These are phyloP conservation scores for Eurystomus glaucurus DNA, from an alignment of 2,797 vertebrate genomes.

Conservation along the genomic window DNA sequence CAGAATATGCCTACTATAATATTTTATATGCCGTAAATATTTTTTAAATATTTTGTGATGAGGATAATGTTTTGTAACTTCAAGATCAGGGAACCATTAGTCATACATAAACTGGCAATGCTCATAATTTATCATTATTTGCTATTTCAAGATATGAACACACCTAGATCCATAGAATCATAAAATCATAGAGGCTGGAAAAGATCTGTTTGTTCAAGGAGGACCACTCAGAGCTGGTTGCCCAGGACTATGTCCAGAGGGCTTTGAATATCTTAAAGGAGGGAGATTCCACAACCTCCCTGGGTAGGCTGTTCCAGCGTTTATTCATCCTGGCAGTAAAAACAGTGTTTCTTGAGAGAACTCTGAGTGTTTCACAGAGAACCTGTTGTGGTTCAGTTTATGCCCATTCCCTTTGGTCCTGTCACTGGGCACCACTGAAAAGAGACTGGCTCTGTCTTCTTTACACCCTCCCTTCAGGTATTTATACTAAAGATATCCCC, in stretches of 20 bases:
- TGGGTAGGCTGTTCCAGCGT: background rate
- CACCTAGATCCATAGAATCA: background rate
- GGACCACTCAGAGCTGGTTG: background rate
- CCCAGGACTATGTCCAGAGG: background rate
- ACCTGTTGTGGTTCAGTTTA: no score
- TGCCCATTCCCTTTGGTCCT: background rate
- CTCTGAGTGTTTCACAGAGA: no score
- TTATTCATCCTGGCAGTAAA: background rate
- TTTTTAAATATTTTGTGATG: background rate
- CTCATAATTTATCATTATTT: background rate
- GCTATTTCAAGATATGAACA: background rate
- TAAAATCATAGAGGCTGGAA: no score
- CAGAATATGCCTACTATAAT: background rate
- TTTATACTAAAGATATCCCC: background rate
- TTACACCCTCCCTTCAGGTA: background rate
- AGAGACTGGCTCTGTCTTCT: background rate
- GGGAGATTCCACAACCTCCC: background rate
- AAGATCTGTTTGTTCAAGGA: no score
- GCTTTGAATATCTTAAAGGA: background rate
- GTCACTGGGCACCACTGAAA: background rate
- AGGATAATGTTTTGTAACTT: background rate
- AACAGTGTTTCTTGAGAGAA: background rate
- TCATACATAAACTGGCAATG: background rate
- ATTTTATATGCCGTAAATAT: background rate
- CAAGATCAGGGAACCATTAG: background rate